Conservation (phyloP, 2,113 vertebrate species). For the Raja brachyura region DNA sequence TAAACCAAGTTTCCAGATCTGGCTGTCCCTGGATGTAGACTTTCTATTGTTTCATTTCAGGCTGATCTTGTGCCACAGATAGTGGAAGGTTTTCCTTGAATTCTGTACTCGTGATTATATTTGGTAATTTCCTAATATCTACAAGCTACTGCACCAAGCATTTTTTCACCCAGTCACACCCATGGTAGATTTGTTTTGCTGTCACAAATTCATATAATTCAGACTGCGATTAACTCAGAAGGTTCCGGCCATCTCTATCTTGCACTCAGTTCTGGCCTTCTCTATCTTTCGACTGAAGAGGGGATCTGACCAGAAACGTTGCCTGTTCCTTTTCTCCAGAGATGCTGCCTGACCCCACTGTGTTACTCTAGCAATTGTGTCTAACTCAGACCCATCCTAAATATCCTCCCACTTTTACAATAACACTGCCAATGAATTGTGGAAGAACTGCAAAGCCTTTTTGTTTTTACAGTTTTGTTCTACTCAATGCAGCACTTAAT, state of each 20-base stretch:
- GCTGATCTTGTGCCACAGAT: not conserved
- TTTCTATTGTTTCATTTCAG: not conserved
- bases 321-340: no score
- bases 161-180: no score
- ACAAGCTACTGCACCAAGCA: not conserved
- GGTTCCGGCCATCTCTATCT: no score
- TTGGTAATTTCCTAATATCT: not conserved
- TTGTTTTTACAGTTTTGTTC: not conserved
- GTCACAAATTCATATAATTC: no score
- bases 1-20: not conserved
- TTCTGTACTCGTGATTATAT: not conserved
- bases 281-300: no score
- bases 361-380: not conserved
- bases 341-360: no score
- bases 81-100: not conserved
- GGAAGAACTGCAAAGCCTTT: not conserved
- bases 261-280: no score
- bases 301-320: no score
- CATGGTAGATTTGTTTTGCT: no score
- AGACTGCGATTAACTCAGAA: no score
- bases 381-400: not conserved
- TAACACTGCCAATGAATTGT: not conserved
- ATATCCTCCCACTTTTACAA: not conserved
- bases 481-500: not conserved
- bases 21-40: not conserved